Evolutionary conservation across 2,113 vertebrate species (phyloP).

Genomic region (Leucoraja erinaceus): DNA sequence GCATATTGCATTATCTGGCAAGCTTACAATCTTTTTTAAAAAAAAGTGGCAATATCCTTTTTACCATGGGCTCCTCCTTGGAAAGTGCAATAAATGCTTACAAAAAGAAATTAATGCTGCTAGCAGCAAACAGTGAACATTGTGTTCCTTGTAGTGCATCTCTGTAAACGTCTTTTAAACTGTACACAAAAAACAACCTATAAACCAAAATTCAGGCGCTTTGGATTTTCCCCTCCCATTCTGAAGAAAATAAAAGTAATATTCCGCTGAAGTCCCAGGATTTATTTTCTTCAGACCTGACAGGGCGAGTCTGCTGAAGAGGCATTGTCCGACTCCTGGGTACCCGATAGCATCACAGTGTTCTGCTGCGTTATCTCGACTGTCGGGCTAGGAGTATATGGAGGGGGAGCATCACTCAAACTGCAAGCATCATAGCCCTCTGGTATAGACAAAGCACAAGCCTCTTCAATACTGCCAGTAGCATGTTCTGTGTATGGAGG

Average conservation of each 20-base stretch:
- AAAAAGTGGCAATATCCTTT: neutral
- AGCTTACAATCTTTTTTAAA: slow-evolving; percentile 23
- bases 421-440: slow-evolving; percentile 52
- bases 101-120: slow-evolving; percentile 28
- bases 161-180: slow-evolving; percentile 29
- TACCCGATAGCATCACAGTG: slow-evolving; percentile 4
- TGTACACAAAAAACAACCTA: slow-evolving; percentile 30
- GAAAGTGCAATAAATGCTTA: slow-evolving; percentile 23
- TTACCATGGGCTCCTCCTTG: neutral
- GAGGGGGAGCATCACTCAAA: slow-evolving; percentile 63
- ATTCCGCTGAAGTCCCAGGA: slow-evolving; percentile 12
- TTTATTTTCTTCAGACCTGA: slow-evolving; percentile 19
- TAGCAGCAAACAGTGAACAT: slow-evolving; percentile 30
- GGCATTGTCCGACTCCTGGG: slow-evolving; percentile 1
- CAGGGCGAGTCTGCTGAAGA: slow-evolving; percentile 25
- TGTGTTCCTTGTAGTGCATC: slow-evolving; percentile 5
- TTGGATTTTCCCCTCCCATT: neutral
- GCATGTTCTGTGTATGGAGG: slow-evolving; percentile 70
- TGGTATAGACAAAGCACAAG: slow-evolving; percentile 49
- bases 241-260: neutral
- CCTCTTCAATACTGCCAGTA: slow-evolving; percentile 41
- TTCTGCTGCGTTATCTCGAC: slow-evolving; percentile 27
- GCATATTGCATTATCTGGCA: neutral
- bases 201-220: slow-evolving; percentile 26
- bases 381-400: slow-evolving; percentile 55